phyloP scores from a whole-genome alignment of 1,140 invertebrate genomes.

The Papilio machaon region DNA sequence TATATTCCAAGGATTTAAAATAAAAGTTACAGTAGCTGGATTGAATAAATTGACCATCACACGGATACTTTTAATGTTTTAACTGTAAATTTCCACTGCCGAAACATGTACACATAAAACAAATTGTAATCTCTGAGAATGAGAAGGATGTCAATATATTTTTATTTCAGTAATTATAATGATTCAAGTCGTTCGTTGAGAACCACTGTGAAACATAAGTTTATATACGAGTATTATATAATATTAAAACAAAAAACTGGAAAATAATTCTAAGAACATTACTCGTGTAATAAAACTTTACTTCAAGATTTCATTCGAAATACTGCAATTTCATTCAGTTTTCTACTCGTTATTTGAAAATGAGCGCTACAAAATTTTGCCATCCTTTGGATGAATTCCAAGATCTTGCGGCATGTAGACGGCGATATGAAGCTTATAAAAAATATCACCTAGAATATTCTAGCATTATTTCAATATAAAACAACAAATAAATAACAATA shows the following conservation, averaged over 20 bases:
- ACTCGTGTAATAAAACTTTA: neutral
- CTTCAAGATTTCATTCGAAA: neutral
- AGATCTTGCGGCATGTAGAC: neutral
- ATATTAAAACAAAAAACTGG: neutral
- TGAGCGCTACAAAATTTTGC: constrained; percentile 21
- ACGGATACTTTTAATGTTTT: neutral
- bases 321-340: constrained; percentile 21
- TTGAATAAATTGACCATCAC: neutral
- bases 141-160: too few species aligned
- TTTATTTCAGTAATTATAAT: too few species aligned
- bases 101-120: too few species aligned
- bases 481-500: neutral
- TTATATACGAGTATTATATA: neutral
- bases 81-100: neutral
- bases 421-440: neutral
- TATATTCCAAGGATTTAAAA: neutral
- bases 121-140: too few species aligned
- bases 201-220: neutral
- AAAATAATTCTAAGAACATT: neutral
- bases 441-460: neutral
- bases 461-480: neutral
- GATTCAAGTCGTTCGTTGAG: neutral
- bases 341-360: constrained; percentile 19
- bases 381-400: constrained; percentile 14
- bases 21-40: neutral